Evolutionary conservation across 2,113 vertebrate genomes (phyloP).

Genomic region (Chamaetylas fuelleborni): DNA sequence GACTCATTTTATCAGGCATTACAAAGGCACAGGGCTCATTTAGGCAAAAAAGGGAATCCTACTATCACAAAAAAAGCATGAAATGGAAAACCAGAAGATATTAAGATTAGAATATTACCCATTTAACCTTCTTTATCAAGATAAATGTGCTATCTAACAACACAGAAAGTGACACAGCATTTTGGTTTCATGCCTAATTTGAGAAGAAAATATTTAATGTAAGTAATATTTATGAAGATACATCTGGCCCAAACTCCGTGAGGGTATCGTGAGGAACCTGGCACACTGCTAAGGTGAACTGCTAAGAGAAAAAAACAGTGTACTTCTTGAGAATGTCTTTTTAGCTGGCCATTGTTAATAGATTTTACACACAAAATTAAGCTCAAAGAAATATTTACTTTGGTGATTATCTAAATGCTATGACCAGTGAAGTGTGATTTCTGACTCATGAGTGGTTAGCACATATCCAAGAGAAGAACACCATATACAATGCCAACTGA

Average conservation of each 20-base stretch:
- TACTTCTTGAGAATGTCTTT: neutral
- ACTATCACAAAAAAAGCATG: neutral
- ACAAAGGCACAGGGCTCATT: neutral
- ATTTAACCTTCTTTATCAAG: slow-evolving; percentile 3
- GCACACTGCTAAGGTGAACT: neutral
- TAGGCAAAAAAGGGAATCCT: neutral
- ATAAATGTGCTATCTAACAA: neutral
- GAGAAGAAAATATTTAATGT: neutral
- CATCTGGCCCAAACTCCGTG: neutral
- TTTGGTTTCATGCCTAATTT: neutral
- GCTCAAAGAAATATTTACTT: neutral
- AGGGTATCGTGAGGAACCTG: neutral
- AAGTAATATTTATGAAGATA: neutral
- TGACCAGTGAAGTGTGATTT: neutral
- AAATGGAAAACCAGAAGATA: slow-evolving; percentile 13
- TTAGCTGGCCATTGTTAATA: neutral
- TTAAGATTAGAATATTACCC: neutral
- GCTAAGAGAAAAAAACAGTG: neutral
- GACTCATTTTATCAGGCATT: neutral
- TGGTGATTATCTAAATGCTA: neutral
- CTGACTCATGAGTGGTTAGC: neutral
- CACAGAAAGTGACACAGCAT: neutral
- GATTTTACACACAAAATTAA: neutral
- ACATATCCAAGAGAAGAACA: neutral
- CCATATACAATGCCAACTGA: neutral